A percentile compares a stretch with the other conserved stretches of the same genome.
These are phyloP conservation scores for Drosophila dunni DNA, from an alignment of 1,140 invertebrate species.

Conservation along the genomic window DNA sequence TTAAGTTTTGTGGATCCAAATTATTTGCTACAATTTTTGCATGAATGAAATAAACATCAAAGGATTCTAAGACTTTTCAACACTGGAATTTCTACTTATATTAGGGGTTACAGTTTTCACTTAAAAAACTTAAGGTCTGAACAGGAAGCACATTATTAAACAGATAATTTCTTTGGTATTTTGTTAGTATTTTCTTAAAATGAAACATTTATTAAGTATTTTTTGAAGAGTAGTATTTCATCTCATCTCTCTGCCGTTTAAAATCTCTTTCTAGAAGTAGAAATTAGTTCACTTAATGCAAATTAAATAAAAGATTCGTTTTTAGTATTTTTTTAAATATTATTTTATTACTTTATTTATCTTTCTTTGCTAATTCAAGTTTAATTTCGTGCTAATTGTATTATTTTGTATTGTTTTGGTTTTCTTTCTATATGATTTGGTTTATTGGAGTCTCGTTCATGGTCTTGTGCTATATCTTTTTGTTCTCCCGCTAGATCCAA, in stretches of 20 bases:
- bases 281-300: neutral
- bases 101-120: too few relatives aligned
- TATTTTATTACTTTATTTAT: conserved; percentile 22
- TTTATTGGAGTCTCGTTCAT: conserved; percentile 31
- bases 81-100: too few relatives aligned
- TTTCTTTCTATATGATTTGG: conserved; percentile 28
- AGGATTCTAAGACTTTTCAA: too few relatives aligned
- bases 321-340: conserved; percentile 17
- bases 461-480: conserved; percentile 3
- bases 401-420: conserved; percentile 19
- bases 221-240: too few relatives aligned
- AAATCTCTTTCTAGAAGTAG: neutral
- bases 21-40: conserved; percentile 16
- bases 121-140: too few relatives aligned
- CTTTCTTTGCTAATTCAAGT: conserved; percentile 34
- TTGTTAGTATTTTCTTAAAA: too few relatives aligned
- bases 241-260: too few relatives aligned
- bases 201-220: too few relatives aligned
- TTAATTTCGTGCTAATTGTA: conserved; percentile 58
- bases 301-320: conserved; percentile 7
- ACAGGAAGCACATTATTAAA: too few relatives aligned
- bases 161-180: too few relatives aligned
- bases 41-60: too few relatives aligned
- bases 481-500: neutral
- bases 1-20: conserved; percentile 34